Base-by-base conservation (phyloP, 2,113 vertebrate species). In the Alethe castanea region DNA sequence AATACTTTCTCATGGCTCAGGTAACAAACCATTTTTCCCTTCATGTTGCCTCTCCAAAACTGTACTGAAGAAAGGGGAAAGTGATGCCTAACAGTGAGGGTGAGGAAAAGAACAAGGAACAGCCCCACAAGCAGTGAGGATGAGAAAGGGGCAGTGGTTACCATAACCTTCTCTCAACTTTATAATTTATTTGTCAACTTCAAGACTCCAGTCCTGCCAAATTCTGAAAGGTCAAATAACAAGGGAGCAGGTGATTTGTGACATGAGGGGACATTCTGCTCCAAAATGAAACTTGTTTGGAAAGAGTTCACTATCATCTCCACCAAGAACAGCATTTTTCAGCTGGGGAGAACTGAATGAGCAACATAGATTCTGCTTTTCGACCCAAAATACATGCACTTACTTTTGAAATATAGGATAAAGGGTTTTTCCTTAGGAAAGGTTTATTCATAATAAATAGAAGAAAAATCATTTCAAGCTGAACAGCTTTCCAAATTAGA, bases 401-500 rank as follows among this genome's bases (percentile, higher is more conserved):
- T 52, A 28, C 26, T 85, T 83, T 65, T 93, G 57, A 93, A 90
- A 66, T 44, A 36, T 0, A 67, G 56, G 10, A 48, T 73, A 70
- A 54, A 77, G 16, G 35, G 61, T 54, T 90, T 94, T 69, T 90
- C 81, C 35, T 57, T 35, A 48, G 33, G 44, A 90, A 69, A 89
- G 54, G 18, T 82, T 80, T 90, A 80, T 86, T 90, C 45, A 38
- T 48, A 54, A 92, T 61, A 94, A 92, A 92, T 77, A 92, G 86
- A 92, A 84, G 50, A 60, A 94, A 95, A 90, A 77, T 7, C 54
- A 14, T 54, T 93, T 91, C 35, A 78, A 67, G 72, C 14, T 66
- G 62, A 80, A 92, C 38, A 47, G 67, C 47, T 69, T 83, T 92
- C 23, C 69, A 94, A 93, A 93, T 90, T 73, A 90, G 64, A 92